Percentiles rank a stretch among this genome's conserved stretches.
Conservation (phyloP, 2,113 vertebrate species). For the Eulemur macaco region DNA sequence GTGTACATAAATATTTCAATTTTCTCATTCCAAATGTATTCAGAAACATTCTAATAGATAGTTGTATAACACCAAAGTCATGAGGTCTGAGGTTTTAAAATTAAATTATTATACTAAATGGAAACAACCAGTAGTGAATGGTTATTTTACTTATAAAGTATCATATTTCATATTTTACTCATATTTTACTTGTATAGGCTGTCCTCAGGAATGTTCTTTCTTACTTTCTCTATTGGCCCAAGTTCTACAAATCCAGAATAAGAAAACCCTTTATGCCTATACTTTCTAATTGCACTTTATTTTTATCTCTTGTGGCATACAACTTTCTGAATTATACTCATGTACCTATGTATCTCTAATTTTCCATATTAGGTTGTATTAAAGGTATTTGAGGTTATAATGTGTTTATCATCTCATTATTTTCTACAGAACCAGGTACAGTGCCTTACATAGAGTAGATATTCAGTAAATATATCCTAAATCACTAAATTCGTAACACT, state of each 20-base stretch:
- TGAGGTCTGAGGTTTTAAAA: not conserved
- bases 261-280: not conserved
- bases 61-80: not conserved
- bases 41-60: conserved; percentile 51
- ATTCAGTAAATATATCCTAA: not conserved
- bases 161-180: not conserved
- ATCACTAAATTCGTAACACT: not conserved
- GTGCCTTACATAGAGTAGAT: not conserved
- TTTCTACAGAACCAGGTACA: not conserved
- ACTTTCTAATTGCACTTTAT: not conserved
- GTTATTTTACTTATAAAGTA: not conserved
- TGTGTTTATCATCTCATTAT: not conserved
- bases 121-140: not conserved
- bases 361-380: not conserved
- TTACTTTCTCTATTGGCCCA: not conserved
- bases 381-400: not conserved
- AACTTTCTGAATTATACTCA: not conserved
- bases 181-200: not conserved
- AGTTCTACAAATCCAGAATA: not conserved
- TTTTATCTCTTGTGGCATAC: not conserved
- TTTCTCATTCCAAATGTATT: conserved; percentile 27
- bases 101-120: conserved; percentile 11
- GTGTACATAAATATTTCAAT: conserved; percentile 52
- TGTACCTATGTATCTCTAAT: not conserved
- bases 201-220: not conserved